phyloP scores from a whole-genome alignment of 2,113 vertebrate species.

The Echinops telfairi region DNA sequence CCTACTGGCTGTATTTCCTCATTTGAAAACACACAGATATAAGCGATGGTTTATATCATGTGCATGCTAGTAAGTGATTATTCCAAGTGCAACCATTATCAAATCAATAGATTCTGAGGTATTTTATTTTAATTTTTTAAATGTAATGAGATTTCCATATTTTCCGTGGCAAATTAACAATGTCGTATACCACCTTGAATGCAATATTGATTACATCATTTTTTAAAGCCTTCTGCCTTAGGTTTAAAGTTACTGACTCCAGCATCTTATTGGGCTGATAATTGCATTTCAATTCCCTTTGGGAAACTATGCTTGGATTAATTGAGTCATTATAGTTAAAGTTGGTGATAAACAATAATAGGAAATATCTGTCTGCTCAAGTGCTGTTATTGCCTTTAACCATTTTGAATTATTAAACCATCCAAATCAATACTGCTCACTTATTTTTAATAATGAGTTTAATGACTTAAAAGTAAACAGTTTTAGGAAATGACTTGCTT shows the following conservation, averaged over 20 bases:
- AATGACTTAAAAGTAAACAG: constrained; percentile 75
- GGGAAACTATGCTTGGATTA: constrained; percentile 58
- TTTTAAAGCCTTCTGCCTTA: constrained; percentile 46
- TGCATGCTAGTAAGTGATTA: background rate
- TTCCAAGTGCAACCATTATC: constrained; percentile 12
- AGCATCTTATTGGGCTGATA: constrained; percentile 58
- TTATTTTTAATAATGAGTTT: constrained; percentile 85
- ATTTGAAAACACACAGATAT: background rate
- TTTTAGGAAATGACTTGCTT: constrained; percentile 69
- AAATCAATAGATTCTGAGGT: constrained; percentile 33
- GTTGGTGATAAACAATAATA: constrained; percentile 78
- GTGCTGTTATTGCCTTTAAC: constrained; percentile 75
- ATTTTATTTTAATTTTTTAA: constrained; percentile 56
- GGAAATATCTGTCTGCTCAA: constrained; percentile 76
- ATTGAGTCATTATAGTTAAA: constrained; percentile 72
- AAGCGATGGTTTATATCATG: constrained; percentile 21
- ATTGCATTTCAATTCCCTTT: constrained; percentile 58
- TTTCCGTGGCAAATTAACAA: constrained; percentile 49
- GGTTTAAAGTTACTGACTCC: constrained; percentile 36
- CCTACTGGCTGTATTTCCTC: background rate
- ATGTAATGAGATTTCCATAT: constrained; percentile 48
- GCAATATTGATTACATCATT: constrained; percentile 71
- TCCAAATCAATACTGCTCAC: constrained; percentile 80
- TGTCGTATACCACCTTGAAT: constrained; percentile 30
- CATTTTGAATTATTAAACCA: constrained; percentile 82